Conservation (phyloP, 2,113 vertebrate species). For the Gymnobelideus leadbeateri region DNA sequence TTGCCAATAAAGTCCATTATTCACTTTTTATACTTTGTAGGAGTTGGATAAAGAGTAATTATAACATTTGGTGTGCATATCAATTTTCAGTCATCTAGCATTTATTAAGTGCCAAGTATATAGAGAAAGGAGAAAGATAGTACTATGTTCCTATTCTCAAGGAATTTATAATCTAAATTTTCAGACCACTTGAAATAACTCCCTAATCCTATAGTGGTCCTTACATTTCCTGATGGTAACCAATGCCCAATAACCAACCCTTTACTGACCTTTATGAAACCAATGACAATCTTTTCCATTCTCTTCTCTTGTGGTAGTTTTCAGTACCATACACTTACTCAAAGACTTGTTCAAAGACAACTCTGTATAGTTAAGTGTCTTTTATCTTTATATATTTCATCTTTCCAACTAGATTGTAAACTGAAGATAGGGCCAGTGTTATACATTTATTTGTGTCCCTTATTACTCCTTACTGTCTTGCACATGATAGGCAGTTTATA, state of each 20-base stretch:
- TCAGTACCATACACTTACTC: too few relatives aligned
- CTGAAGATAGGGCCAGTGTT: background rate
- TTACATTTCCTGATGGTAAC: background rate
- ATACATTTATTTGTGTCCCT: background rate
- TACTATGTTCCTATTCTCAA: background rate
- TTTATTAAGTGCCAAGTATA: background rate
- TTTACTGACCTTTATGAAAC: too few relatives aligned
- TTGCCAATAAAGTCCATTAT: background rate
- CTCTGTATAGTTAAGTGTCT: background rate
- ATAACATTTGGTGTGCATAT: background rate
- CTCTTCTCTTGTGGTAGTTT: too few relatives aligned
- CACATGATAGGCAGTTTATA: background rate
- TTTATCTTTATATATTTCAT: background rate
- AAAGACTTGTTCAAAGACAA: background rate
- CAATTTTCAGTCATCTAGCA: background rate
- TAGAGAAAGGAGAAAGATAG: background rate
- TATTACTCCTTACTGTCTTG: background rate
- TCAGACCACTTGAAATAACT: background rate
- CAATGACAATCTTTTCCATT: too few relatives aligned
- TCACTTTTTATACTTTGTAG: background rate
- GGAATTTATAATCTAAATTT: background rate
- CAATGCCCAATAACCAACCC: background rate
- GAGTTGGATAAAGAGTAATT: background rate
- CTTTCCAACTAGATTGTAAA: conserved; percentile 1
- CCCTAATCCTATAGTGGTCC: background rate